phyloP scores from a whole-genome alignment of 2,797 vertebrate species.

The Paramormyrops hopkinsi region DNA sequence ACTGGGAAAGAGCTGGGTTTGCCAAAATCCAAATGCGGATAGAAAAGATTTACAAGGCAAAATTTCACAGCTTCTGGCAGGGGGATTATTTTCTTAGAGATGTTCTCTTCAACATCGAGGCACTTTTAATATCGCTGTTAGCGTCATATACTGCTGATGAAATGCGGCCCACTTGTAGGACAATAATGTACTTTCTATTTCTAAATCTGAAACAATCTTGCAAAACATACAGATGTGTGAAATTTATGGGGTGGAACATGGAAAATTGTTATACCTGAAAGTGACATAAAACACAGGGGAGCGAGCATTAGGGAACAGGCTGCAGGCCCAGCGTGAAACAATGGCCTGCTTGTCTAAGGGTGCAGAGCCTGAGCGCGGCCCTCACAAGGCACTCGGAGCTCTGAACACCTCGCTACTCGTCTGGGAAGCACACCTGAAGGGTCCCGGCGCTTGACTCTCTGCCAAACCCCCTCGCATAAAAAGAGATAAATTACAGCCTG shows the following conservation, averaged over 20 bases:
- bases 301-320: neutral
- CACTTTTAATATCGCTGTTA: neutral
- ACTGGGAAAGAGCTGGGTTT: conserved; percentile 10
- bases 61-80: conserved; percentile 28
- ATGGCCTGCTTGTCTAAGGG: neutral
- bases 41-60: conserved; percentile 51
- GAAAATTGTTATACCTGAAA: neutral
- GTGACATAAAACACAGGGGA: neutral
- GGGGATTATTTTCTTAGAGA: conserved; percentile 32
- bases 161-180: neutral
- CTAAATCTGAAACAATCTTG: neutral
- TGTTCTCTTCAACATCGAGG: conserved; percentile 24
- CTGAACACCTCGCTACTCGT: conserved; percentile 11
- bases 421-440: conserved; percentile 43
- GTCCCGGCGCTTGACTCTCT: conserved; percentile 34
- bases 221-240: neutral
- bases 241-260: neutral
- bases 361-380: neutral
- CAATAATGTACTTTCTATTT: neutral
- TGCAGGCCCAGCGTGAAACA: neutral
- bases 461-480: conserved; percentile 34
- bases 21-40: conserved; percentile 36
- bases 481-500: conserved; percentile 19
- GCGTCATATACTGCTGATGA: neutral
- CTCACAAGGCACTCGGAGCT: neutral